Percentiles rank a stretch among this genome's conserved stretches.
Evolutionary conservation across 2,888 invertebrate species (phyloP).

Genomic region (Cosmorhoe ocellata): DNA sequence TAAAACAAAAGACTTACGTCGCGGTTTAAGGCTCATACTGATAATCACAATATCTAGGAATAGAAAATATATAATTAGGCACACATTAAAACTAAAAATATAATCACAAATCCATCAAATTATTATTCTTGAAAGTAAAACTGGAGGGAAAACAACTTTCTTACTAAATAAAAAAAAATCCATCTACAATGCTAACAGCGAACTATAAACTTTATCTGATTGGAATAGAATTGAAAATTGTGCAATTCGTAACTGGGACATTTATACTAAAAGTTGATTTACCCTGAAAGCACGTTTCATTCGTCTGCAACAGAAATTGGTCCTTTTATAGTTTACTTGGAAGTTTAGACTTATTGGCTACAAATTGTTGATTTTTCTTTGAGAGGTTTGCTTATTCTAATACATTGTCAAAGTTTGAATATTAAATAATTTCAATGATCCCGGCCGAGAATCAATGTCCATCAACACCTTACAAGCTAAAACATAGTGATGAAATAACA

Average conservation of each 20-base stretch:
- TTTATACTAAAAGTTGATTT: too few species aligned
- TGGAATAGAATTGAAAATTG: neutral
- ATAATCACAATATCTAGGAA: too few species aligned
- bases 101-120: too few species aligned
- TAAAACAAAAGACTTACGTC: slow-evolving; percentile 5
- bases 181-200: too few species aligned
- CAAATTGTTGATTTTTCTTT: slow-evolving; percentile 1
- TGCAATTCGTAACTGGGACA: neutral
- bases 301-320: neutral
- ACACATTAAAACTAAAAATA: too few species aligned
- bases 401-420: neutral
- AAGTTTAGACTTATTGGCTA: neutral
- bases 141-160: too few species aligned
- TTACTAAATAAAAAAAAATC: too few species aligned
- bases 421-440: neutral
- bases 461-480: neutral
- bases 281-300: neutral
- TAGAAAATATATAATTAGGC: too few species aligned
- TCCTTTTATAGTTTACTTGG: too few species aligned
- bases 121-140: too few species aligned
- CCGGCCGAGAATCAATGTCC: slow-evolving; percentile 2
- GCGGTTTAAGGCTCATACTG: too few species aligned
- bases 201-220: neutral
- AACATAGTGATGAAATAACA: neutral
- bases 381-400: neutral